Percentiles rank a stretch among this genome's conserved stretches.
phyloP scores from a whole-genome alignment of 2,797 vertebrate genomes.

The Takifugu rubripes region DNA sequence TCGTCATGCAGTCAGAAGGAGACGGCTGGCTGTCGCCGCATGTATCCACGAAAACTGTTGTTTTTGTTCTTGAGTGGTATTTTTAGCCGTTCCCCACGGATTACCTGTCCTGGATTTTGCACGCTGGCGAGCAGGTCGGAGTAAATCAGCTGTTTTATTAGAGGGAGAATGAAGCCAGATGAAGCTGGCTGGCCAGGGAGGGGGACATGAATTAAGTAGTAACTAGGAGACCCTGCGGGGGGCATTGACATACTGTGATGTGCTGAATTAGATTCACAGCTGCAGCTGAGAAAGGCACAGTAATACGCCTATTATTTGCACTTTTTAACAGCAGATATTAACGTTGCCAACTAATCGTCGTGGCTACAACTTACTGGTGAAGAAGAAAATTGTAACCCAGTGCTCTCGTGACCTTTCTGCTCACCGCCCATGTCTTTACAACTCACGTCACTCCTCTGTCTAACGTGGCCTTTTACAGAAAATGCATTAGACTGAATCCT shows the following conservation, averaged over 20 bases:
- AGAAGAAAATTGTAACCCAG: constrained; percentile 11
- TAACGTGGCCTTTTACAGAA: constrained; percentile 47
- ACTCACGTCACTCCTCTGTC: constrained; percentile 23
- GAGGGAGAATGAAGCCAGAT: constrained; percentile 22
- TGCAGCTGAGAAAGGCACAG: not conserved
- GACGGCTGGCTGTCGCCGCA: constrained; percentile 15
- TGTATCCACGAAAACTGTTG: not conserved
- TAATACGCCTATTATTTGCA: not conserved
- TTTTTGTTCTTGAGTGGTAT: constrained; percentile 8
- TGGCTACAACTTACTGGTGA: constrained; percentile 14
- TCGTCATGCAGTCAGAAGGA: constrained; percentile 16
- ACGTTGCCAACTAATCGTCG: constrained; percentile 2
- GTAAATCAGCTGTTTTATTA: constrained; percentile 24
- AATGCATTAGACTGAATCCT: constrained; percentile 25
- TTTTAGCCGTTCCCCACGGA: constrained; percentile 48
- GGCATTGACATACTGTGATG: not conserved
- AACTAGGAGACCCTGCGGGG: not conserved
- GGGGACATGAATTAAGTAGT: constrained; percentile 25
- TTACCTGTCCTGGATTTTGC: too few relatives aligned
- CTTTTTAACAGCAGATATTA: not conserved
- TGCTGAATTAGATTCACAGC: not conserved
- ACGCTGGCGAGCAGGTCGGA: constrained; percentile 19
- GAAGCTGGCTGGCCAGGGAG: constrained; percentile 6
- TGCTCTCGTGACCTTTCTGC: constrained; percentile 39
- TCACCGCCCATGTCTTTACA: constrained; percentile 25